Conservation (phyloP, 2,888 invertebrate genomes). For the Trachelus tabidus region DNA sequence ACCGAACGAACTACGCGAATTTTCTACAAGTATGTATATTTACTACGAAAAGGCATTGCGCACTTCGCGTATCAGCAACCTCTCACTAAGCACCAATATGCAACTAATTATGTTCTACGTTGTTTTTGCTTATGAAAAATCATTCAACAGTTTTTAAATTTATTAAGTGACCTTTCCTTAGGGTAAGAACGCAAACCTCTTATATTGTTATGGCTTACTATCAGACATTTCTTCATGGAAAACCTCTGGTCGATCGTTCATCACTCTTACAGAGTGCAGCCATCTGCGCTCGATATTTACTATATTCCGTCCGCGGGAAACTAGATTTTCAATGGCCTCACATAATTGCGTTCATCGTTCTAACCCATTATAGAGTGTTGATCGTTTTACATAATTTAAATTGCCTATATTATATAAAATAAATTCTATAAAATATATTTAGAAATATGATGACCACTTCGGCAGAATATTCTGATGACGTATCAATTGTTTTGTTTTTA, state of each 20-base stretch:
- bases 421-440: too few species aligned
- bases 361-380: neutral
- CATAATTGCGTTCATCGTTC: neutral
- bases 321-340: slow-evolving; percentile 20
- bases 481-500: neutral
- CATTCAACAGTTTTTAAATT: neutral
- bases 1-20: neutral
- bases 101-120: neutral
- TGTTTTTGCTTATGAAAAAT: neutral
- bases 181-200: neutral
- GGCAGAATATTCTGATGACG: too few species aligned
- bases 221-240: slow-evolving; percentile 38
- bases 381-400: neutral
- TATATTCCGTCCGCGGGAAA: slow-evolving; percentile 49
- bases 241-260: slow-evolving; percentile 32
- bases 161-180: slow-evolving; percentile 2
- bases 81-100: neutral
- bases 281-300: slow-evolving; percentile 54
- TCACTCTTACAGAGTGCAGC: slow-evolving; percentile 40
- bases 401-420: neutral
- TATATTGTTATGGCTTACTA: slow-evolving; percentile 28
- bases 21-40: neutral
- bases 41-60: neutral
- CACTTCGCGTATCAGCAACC: neutral
- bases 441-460: too few species aligned